Percentiles rank a stretch among this genome's conserved stretches.
These are phyloP conservation scores for Echinometra lucunter DNA, from an alignment of 53 echinoderm and acorn worm genomes.

Conservation along the genomic window DNA sequence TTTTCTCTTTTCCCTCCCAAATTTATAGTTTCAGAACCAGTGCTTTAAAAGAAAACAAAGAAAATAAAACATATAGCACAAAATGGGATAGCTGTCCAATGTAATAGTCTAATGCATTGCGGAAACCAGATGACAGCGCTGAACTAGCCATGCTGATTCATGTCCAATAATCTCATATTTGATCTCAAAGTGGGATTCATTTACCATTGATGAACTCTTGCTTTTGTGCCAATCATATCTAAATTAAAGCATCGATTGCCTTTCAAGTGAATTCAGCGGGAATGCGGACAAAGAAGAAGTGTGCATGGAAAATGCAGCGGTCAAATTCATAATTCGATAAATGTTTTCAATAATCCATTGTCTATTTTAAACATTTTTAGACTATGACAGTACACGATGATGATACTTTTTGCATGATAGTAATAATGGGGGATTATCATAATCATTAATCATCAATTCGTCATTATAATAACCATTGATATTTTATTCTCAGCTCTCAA, in stretches of 20 bases:
- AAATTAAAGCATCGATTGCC: background rate
- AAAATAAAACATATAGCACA: background rate
- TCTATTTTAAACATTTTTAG: background rate
- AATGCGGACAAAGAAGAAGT: background rate
- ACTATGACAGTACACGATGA: background rate
- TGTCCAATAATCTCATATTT: slow-evolving; percentile 13
- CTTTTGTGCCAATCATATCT: slow-evolving; percentile 30
- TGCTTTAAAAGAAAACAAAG: background rate
- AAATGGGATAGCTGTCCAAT: slow-evolving; percentile 13
- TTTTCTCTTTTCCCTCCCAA: background rate
- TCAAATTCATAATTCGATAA: background rate
- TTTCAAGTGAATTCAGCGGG: background rate
- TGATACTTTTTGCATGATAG: background rate
- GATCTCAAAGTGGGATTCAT: slow-evolving; percentile 21
- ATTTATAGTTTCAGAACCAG: background rate
- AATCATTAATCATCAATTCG: too few relatives aligned
- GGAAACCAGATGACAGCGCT: slow-evolving; percentile 27
- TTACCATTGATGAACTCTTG: slow-evolving; percentile 18
- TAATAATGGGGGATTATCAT: too few relatives aligned
- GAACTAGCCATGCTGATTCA: slow-evolving; percentile 15
- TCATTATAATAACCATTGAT: too few relatives aligned
- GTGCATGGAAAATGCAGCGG: background rate
- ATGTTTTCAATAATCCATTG: background rate
- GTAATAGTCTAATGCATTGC: slow-evolving; percentile 26
- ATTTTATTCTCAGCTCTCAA: too few relatives aligned